These are phyloP conservation scores for Biston betularia DNA, from an alignment of 2,888 invertebrate species.

Conservation along the genomic window DNA sequence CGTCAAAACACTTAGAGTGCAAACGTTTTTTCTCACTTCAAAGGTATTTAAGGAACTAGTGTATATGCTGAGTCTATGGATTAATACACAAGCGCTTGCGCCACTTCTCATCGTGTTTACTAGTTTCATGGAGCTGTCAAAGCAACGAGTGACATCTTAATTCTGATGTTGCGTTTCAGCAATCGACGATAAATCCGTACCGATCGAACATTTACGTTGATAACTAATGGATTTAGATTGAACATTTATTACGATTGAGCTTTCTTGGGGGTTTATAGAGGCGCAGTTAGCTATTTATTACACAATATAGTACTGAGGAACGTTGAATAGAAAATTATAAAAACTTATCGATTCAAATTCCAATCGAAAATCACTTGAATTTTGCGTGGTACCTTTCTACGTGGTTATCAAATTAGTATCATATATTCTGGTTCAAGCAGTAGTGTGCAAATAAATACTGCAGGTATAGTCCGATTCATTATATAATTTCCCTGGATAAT, in stretches of 20 bases:
- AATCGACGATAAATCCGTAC: conserved; percentile 25
- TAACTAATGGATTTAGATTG: conserved; percentile 31
- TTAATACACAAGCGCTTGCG: conserved; percentile 11
- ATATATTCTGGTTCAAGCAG: no score
- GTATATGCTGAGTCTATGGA: not conserved
- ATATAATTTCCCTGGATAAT: no score
- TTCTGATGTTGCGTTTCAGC: conserved; percentile 26
- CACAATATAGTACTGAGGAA: not conserved
- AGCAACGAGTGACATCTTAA: conserved; percentile 41
- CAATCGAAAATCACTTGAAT: not conserved
- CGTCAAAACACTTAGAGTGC: no score
- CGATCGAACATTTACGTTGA: conserved; percentile 34
- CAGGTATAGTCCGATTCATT: no score
- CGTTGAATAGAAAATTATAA: not conserved
- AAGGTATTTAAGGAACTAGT: no score
- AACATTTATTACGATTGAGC: conserved; percentile 20
- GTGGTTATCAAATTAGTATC: no score
- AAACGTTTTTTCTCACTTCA: no score
- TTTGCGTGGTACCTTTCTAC: not conserved
- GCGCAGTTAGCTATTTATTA: not conserved
- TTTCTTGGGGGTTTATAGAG: not conserved
- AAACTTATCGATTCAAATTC: not conserved
- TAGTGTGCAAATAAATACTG: no score
- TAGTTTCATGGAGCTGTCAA: conserved; percentile 15
- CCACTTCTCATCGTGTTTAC: conserved; percentile 15